Evolutionary conservation across 92 coral and sea anemone species (phyloP).

Genomic region (Epizoanthus scotinus): DNA sequence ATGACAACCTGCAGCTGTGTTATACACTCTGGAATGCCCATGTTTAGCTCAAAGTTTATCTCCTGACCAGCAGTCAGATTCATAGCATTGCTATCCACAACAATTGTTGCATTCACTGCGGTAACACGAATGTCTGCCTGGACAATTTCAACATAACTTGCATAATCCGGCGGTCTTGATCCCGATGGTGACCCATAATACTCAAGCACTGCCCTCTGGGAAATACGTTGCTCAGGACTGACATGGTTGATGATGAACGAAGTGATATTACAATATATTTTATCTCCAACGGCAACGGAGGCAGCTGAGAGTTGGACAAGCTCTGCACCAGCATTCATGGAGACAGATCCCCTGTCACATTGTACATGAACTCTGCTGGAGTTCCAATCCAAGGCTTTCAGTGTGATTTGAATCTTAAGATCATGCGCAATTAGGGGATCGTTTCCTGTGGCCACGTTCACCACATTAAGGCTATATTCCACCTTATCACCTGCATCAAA

Average conservation of each 20-base stretch:
- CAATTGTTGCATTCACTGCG: slow-evolving; percentile 55
- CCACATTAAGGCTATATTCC: slow-evolving; percentile 56
- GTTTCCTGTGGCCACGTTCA: slow-evolving; percentile 52
- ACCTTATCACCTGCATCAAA: slow-evolving; percentile 89
- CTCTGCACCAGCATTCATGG: slow-evolving; percentile 28
- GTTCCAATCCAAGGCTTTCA: slow-evolving; percentile 48
- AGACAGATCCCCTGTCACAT: slow-evolving; percentile 53
- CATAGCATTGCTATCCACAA: slow-evolving; percentile 54
- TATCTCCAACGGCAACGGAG: slow-evolving; percentile 32
- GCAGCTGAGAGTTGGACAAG: slow-evolving; percentile 29
- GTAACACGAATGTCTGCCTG: slow-evolving; percentile 47
- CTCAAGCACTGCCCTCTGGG: slow-evolving; percentile 43
- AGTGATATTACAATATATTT: slow-evolving; percentile 55
- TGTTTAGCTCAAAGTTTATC: slow-evolving; percentile 53
- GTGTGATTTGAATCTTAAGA: slow-evolving; percentile 49
- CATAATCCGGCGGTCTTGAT: slow-evolving; percentile 51
- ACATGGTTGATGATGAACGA: slow-evolving; percentile 51
- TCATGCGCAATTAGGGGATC: slow-evolving; percentile 60
- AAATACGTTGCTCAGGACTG: slow-evolving; percentile 58
- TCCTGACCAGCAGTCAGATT: slow-evolving; percentile 72
- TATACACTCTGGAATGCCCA: slow-evolving; percentile 77
- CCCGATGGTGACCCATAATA: slow-evolving; percentile 54
- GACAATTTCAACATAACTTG: slow-evolving; percentile 51
- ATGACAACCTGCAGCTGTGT: slow-evolving; percentile 59
- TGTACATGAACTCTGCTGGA: slow-evolving; percentile 14